These are phyloP conservation scores for Percina caprodes DNA, from an alignment of 2,113 vertebrate genomes.

Conservation along the genomic window DNA sequence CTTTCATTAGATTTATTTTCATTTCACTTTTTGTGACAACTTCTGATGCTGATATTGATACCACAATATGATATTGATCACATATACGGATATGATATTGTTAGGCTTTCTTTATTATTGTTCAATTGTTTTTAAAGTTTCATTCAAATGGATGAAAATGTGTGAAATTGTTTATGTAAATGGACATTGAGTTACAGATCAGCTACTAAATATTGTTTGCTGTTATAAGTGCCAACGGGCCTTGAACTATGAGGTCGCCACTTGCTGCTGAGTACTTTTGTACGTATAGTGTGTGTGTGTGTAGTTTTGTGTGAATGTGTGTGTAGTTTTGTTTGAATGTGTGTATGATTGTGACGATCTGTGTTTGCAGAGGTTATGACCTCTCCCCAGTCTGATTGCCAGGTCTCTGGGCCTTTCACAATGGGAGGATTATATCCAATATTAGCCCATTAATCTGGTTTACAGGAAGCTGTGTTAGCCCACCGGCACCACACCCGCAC, in stretches of 20 bases:
- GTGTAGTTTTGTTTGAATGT: slow-evolving; percentile 15
- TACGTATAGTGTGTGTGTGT: background rate
- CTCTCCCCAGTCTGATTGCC: slow-evolving; percentile 23
- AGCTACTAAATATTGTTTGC: background rate
- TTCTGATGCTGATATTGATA: background rate
- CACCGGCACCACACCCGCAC: slow-evolving; percentile 33
- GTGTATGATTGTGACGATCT: slow-evolving; percentile 9
- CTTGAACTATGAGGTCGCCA: background rate
- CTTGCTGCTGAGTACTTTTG: background rate
- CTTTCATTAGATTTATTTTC: background rate
- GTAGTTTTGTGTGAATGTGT: background rate
- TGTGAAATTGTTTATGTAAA: background rate
- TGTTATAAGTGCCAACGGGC: background rate
- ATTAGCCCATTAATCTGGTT: slow-evolving; percentile 74
- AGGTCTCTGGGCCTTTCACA: slow-evolving; percentile 59
- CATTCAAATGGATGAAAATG: too few species aligned
- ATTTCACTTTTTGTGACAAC: background rate
- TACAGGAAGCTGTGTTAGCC: slow-evolving; percentile 64
- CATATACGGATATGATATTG: background rate
- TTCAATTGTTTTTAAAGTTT: background rate
- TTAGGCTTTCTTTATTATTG: background rate
- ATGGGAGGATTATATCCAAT: slow-evolving; percentile 70
- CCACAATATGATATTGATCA: background rate
- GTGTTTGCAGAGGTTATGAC: slow-evolving; percentile 37
- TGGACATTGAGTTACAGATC: background rate